A percentile compares a stretch with the other conserved stretches of the same genome.
Conservation (phyloP, 1,140 invertebrate species). For the Ceratina japonica region DNA sequence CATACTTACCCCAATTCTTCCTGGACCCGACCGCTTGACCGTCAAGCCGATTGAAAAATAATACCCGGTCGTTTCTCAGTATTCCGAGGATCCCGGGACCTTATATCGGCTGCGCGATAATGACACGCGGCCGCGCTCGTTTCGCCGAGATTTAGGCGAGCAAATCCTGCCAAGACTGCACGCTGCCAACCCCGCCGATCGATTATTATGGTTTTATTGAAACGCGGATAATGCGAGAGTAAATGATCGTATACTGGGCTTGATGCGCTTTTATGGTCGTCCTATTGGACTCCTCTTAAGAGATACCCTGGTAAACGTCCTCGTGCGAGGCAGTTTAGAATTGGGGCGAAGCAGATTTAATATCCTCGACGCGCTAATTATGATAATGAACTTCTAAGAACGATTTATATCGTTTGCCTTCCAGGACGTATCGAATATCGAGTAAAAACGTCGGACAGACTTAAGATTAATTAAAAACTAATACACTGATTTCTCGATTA, state of each 20-base stretch:
- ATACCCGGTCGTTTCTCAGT: neutral
- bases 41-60: neutral
- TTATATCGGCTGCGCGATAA: conserved; percentile 1
- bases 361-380: too few relatives aligned
- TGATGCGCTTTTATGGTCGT: neutral
- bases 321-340: neutral
- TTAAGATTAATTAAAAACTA: too few relatives aligned
- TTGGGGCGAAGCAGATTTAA: neutral
- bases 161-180: neutral
- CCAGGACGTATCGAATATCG: too few relatives aligned
- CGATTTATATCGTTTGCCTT: too few relatives aligned
- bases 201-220: conserved; percentile 2
- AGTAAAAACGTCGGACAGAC: too few relatives aligned
- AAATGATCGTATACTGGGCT: neutral
- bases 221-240: neutral
- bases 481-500: too few relatives aligned
- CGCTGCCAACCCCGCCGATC: neutral
- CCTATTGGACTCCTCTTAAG: neutral
- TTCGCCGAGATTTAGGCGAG: neutral
- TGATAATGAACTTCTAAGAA: too few relatives aligned
- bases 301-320: neutral
- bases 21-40: neutral
- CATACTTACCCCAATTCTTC: conserved; percentile 16
- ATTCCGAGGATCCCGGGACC: neutral
- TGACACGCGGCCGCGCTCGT: neutral